Evolutionary conservation across 2,888 invertebrate species (phyloP), one percentile per base, ranked within the genome.

Genomic region (Morpho deidamia): DNA sequence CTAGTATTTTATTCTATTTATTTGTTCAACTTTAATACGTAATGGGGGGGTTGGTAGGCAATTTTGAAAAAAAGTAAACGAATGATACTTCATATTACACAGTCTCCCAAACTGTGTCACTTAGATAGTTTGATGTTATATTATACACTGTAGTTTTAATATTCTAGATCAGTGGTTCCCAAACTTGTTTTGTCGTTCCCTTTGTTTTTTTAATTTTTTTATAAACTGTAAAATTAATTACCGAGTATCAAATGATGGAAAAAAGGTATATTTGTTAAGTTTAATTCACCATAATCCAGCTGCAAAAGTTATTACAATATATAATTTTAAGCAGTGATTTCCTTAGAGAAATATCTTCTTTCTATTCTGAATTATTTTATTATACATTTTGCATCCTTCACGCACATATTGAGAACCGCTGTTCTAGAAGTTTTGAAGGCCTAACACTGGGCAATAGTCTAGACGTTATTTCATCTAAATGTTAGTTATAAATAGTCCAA

Each of bases 391-490:
- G n/a, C n/a, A n/a, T n/a, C n/a, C n/a, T 23, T 23, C 2, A n/a
- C 10, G 12, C 23, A 33, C 8, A 40, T 11, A 41, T 48, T 48
- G 48, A 11, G 40, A 40, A 35, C 42, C 35, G 12, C 49, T 49
- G 41, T 10, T 7, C 32, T 38, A 51, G 37, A 10, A 8, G 32
- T 51, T 38, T 23, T 34, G 34, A 45, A 32, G 58, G 58, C 56
- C 56, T 53, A 59, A 50, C 12, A 11, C 46, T 45, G 42, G 49
- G 53, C 50, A 44, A 43, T 52, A 48, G 37, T 42, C 14, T 56
- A 59, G 53, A 23, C 11, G 53, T 53, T 51, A 34, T 41, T 40
- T 54, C 37, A 43, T 52, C 44, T 58, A 53, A 56, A 54, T 59
- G 59, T 59, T 59, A 59, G 56, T 48, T 2, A 23, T 23, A 23